Evolutionary conservation across 2,113 vertebrate species (phyloP).

Genomic region (Alethe diademata): DNA sequence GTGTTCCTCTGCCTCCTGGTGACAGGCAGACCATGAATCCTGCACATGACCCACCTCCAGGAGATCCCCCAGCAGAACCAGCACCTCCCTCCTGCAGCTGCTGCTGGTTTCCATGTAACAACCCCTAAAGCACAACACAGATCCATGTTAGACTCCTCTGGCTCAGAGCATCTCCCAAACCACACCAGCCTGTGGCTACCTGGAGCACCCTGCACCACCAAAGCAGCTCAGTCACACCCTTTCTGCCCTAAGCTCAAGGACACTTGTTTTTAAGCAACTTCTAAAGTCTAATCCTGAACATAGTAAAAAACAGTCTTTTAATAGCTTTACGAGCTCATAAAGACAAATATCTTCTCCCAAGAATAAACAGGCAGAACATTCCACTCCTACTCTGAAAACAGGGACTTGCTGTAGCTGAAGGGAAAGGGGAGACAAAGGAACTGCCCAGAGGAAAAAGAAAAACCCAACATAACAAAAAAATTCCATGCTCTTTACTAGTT

Average conservation of each 20-base stretch:
- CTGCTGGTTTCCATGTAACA: neutral
- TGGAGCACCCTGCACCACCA: neutral
- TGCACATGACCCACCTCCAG: neutral
- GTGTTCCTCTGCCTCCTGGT: neutral
- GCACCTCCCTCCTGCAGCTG: neutral
- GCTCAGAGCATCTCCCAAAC: neutral
- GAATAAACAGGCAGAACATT: conserved; percentile 35
- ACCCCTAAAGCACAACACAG: neutral
- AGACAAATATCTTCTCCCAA: conserved; percentile 13
- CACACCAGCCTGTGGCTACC: neutral
- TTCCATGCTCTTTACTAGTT: neutral
- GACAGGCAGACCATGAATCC: neutral
- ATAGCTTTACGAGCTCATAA: conserved; percentile 39
- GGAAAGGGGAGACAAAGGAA: neutral
- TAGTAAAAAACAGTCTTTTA: conserved; percentile 23
- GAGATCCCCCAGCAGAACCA: neutral
- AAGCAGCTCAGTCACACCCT: neutral
- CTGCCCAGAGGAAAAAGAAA: neutral
- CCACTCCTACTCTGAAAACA: neutral
- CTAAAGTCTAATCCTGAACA: neutral
- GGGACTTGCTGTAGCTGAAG: neutral
- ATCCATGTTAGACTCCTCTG: fast-evolving
- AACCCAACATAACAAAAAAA: neutral
- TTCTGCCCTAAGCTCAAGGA: neutral
- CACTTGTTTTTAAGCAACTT: conserved; percentile 11